Conservation (phyloP, 1,140 invertebrate genomes). For the Aphidius ervi region DNA sequence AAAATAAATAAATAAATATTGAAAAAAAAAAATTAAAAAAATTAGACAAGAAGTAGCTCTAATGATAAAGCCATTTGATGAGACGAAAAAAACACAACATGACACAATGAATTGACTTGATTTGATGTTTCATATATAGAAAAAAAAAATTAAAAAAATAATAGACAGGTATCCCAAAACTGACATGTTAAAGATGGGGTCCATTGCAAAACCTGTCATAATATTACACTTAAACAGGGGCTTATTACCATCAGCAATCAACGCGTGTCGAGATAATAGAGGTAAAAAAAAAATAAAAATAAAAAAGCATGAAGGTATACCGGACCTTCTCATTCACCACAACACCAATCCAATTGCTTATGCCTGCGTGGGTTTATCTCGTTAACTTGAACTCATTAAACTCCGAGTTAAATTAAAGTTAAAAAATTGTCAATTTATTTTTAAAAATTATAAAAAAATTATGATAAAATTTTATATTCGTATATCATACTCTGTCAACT, state of each 20-base stretch:
- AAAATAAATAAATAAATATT: too few species aligned
- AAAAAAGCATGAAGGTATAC: background rate
- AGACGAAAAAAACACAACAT: background rate
- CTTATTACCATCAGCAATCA: constrained; percentile 31
- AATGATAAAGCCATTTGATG: constrained; percentile 4
- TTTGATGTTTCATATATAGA: background rate
- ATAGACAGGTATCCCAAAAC: constrained; percentile 15
- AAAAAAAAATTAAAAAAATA: background rate
- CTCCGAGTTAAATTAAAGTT: too few species aligned
- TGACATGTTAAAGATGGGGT: constrained; percentile 21
- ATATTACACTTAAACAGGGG: constrained; percentile 31
- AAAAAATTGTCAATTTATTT: too few species aligned
- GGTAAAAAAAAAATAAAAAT: constrained; percentile 9
- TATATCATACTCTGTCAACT: constrained; percentile 2
- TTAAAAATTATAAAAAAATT: too few species aligned
- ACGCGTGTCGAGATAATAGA: constrained; percentile 25
- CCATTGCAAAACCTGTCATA: constrained; percentile 29
- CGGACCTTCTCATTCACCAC: constrained; percentile 8
- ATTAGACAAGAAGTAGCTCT: too few species aligned
- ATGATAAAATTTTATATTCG: too few species aligned
- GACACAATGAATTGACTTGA: background rate
- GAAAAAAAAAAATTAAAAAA: too few species aligned
- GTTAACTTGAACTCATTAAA: too few species aligned
- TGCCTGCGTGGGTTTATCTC: too few species aligned
- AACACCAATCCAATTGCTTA: too few species aligned